Percentiles rank a stretch among this genome's conserved stretches.
Evolutionary conservation across 1,140 invertebrate species (phyloP).

Genomic region (Anastrepha obliqua): DNA sequence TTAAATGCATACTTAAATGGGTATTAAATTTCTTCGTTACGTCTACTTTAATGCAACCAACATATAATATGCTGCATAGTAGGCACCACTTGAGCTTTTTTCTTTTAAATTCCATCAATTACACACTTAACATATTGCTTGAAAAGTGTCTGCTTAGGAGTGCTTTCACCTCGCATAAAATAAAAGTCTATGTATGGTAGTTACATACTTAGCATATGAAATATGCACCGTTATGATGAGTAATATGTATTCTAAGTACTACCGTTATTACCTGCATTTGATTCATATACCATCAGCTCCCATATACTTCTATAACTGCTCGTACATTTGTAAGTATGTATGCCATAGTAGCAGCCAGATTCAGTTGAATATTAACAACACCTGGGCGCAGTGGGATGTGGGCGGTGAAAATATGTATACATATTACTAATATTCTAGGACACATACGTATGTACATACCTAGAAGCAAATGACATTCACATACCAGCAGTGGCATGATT

Average conservation of each 20-base stretch:
- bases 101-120: too few relatives aligned
- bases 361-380: too few relatives aligned
- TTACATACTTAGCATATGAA: background rate
- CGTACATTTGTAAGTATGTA: too few relatives aligned
- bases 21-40: too few relatives aligned
- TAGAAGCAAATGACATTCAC: background rate
- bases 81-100: too few relatives aligned
- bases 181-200: background rate
- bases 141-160: background rate
- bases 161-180: background rate
- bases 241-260: constrained; percentile 11
- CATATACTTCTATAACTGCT: background rate
- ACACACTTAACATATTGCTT: too few relatives aligned
- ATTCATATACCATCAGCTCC: background rate
- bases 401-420: background rate
- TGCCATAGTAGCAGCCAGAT: too few relatives aligned
- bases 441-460: background rate
- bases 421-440: background rate
- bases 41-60: too few relatives aligned
- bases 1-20: too few relatives aligned
- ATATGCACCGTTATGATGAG: constrained; percentile 4
- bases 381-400: too few relatives aligned
- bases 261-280: constrained; percentile 10
- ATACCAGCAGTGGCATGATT: background rate
- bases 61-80: too few relatives aligned